Evolutionary conservation across 2,888 invertebrate species (phyloP).

Genomic region (Pomacea canaliculata): DNA sequence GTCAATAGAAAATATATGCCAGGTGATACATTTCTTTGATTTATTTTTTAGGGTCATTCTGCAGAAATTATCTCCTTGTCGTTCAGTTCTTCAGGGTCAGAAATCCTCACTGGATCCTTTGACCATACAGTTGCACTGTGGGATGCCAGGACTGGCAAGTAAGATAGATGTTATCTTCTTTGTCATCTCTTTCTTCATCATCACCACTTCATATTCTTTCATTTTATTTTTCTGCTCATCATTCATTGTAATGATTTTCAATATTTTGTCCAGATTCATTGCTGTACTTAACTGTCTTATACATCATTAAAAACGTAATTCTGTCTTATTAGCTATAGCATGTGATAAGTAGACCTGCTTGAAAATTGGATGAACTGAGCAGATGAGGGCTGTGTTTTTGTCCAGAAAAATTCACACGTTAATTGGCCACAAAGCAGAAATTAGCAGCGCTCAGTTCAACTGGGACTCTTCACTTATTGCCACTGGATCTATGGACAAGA

Average conservation of each 20-base stretch:
- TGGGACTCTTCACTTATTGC: slow-evolving; percentile 70
- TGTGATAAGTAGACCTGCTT: too few species aligned
- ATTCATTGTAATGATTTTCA: too few species aligned
- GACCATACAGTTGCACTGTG: slow-evolving; percentile 82
- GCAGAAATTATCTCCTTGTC: slow-evolving; percentile 83
- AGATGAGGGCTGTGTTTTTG: too few species aligned
- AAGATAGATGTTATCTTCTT: slow-evolving; percentile 35
- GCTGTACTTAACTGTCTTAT: too few species aligned
- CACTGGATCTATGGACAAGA: slow-evolving; percentile 70
- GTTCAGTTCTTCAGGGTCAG: slow-evolving; percentile 79
- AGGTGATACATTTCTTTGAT: neutral
- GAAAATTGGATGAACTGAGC: too few species aligned
- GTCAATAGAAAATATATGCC: too few species aligned
- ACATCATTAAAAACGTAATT: too few species aligned
- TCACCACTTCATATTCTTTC: neutral
- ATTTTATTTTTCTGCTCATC: too few species aligned
- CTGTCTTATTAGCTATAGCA: too few species aligned
- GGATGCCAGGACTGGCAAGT: slow-evolving; percentile 77
- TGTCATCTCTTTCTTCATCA: too few species aligned
- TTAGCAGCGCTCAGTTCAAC: slow-evolving; percentile 70
- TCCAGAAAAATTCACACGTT: slow-evolving; percentile 66
- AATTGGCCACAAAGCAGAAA: slow-evolving; percentile 70
- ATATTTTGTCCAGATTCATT: too few species aligned
- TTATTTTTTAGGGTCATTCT: slow-evolving; percentile 75
- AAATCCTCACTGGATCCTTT: slow-evolving; percentile 84